Percentiles rank a stretch among this genome's conserved stretches.
Evolutionary conservation across 2,113 vertebrate species (phyloP).

Genomic region (Neogale vison): DNA sequence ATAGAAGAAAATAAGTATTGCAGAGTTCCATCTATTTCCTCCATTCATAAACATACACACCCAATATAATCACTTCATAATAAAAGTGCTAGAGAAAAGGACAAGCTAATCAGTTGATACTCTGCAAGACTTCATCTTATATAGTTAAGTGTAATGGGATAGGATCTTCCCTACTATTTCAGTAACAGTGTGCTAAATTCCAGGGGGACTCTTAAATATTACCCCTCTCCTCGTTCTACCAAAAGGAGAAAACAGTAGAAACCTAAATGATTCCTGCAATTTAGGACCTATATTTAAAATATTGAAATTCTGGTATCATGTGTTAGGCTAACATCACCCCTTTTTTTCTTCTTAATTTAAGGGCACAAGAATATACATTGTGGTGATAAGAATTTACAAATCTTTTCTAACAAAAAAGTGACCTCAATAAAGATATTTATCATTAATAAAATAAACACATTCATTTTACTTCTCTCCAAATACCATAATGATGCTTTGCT

Average conservation of each 20-base stretch:
- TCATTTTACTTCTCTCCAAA: conserved; percentile 37
- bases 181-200: background rate
- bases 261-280: background rate
- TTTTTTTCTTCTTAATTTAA: background rate
- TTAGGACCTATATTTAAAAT: conserved; percentile 16
- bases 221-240: background rate
- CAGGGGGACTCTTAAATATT: background rate
- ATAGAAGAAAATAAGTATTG: background rate
- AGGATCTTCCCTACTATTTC: background rate
- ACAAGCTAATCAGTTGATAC: background rate
- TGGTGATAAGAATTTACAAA: conserved; percentile 20
- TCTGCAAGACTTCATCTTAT: background rate
- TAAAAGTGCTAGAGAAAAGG: background rate
- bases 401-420: conserved; percentile 22
- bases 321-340: background rate
- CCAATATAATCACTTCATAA: background rate
- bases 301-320: background rate
- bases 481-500: background rate
- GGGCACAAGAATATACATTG: background rate
- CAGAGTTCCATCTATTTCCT: background rate
- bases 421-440: background rate
- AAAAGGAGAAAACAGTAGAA: background rate
- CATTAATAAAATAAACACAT: background rate
- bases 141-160: background rate
- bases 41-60: background rate